A percentile compares a stretch with the other conserved stretches of the same genome.
Evolutionary conservation across 1,140 invertebrate genomes (phyloP).

Genomic region (Drosophila repletoides): DNA sequence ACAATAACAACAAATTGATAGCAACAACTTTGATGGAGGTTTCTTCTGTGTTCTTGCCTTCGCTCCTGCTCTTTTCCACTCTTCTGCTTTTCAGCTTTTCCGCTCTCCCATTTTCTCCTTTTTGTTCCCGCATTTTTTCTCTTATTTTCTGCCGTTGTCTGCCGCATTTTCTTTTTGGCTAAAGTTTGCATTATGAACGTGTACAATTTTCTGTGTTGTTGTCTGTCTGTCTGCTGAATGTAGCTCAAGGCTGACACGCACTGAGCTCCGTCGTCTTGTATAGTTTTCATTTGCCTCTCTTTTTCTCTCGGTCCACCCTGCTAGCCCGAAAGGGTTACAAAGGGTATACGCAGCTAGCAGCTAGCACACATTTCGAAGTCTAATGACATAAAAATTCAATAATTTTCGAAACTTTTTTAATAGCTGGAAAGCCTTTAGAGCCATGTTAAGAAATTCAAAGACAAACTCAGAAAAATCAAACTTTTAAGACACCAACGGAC

Average conservation of each 20-base stretch:
- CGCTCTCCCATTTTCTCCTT: background rate
- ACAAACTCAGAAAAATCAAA: too few relatives aligned
- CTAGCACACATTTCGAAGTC: background rate
- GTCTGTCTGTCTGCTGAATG: slow-evolving; percentile 33
- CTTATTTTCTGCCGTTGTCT: slow-evolving; percentile 11
- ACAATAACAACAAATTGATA: slow-evolving; percentile 44
- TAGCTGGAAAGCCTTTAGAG: too few relatives aligned
- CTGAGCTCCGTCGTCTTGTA: slow-evolving; percentile 3
- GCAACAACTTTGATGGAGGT: slow-evolving; percentile 65
- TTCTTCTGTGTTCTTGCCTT: slow-evolving; percentile 2
- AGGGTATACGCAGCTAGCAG: slow-evolving; percentile 11
- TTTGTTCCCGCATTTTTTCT: background rate
- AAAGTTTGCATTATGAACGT: slow-evolving; percentile 66
- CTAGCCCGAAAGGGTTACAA: background rate
- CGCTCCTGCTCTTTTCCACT: background rate
- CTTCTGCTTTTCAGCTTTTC: background rate
- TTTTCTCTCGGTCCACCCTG: slow-evolving; percentile 3
- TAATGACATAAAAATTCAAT: background rate
- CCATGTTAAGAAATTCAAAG: too few relatives aligned
- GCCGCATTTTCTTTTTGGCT: slow-evolving; percentile 26
- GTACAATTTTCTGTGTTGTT: slow-evolving; percentile 44
- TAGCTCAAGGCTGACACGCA: slow-evolving; percentile 49
- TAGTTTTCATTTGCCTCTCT: background rate
- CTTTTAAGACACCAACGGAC: too few relatives aligned
- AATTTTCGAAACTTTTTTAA: too few relatives aligned